Conservation (phyloP, 35 echinoderm and acorn worm species). For the Anneissia japonica region DNA sequence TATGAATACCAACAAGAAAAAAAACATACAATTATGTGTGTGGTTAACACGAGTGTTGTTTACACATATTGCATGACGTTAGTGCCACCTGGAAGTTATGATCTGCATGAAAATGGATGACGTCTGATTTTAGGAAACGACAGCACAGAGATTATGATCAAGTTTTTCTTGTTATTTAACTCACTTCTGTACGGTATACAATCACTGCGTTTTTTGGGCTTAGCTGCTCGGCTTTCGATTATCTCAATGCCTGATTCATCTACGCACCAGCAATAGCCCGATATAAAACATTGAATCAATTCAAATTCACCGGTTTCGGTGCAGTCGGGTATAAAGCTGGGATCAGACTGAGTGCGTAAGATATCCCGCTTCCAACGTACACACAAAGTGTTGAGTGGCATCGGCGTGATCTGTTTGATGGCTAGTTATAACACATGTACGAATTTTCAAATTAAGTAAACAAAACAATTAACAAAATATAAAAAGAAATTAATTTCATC, state of each 20-base stretch:
- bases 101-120: neutral
- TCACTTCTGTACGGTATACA: neutral
- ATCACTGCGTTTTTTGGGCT: neutral
- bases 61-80: too few relatives aligned
- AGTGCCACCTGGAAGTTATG: neutral
- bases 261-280: conserved; percentile 64
- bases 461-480: neutral
- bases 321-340: neutral
- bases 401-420: neutral
- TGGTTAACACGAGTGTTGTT: too few relatives aligned
- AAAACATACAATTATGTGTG: too few relatives aligned
- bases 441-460: neutral
- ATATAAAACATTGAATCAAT: conserved; percentile 8
- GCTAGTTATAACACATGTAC: neutral
- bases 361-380: neutral
- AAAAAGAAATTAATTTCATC: too few relatives aligned
- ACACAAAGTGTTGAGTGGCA: neutral
- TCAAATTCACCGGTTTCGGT: conserved; percentile 7
- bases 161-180: neutral
- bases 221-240: conserved; percentile 8
- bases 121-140: neutral
- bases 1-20: too few relatives aligned
- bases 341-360: neutral
- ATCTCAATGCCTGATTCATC: conserved; percentile 68
- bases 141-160: neutral